Evolutionary conservation across 2,113 vertebrate species (phyloP), one percentile per base, ranked within the genome.

Genomic region (Cariama cristata): DNA sequence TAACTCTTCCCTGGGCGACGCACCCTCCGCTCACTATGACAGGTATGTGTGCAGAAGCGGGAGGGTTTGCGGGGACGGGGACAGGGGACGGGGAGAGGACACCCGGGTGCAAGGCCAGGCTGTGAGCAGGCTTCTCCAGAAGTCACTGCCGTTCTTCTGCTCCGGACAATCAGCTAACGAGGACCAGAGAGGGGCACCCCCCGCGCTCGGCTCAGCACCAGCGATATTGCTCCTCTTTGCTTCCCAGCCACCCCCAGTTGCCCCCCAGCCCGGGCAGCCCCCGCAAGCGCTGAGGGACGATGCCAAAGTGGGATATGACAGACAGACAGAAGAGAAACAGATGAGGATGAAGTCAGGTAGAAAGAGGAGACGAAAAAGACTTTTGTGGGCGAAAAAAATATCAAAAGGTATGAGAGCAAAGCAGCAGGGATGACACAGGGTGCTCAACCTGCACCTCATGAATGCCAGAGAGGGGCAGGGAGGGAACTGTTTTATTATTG

Each of bases 391-490:
- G 5, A 45, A 28, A 88, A 53, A 28, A 18, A 52, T 75, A 16
- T 53, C 68, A 22, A 44, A 71, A 91, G 55, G 62, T n/a, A 32
- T 3, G 73, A 86, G 79, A 93, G 83, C 32, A 68, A 64, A 86
- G 91, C 6, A 27, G 69, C 2, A 0, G 28, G 75, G 88, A 88
- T 89, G 92, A 86, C 5, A 47, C n/a, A 11, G 58, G 21, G 68
- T 49, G 91, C 88, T 95, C 96, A 89, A 80, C 76, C 66, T 17
- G 6, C 88, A 91, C 96, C 96, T 94, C 68, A 3, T 88, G 95
- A 97, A 96, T 95, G 92, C 93, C 90, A 94, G 76, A 71, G 85
- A 88, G 24, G 72, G 77, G 90, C 92, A 92, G 95, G n/a, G 82
- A 90, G 85, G 88, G 89, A 96, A 96, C 62, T 81, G 83, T 47